Evolutionary conservation across 2,888 invertebrate species (phyloP).

Genomic region (Oxyteleia sp.): DNA sequence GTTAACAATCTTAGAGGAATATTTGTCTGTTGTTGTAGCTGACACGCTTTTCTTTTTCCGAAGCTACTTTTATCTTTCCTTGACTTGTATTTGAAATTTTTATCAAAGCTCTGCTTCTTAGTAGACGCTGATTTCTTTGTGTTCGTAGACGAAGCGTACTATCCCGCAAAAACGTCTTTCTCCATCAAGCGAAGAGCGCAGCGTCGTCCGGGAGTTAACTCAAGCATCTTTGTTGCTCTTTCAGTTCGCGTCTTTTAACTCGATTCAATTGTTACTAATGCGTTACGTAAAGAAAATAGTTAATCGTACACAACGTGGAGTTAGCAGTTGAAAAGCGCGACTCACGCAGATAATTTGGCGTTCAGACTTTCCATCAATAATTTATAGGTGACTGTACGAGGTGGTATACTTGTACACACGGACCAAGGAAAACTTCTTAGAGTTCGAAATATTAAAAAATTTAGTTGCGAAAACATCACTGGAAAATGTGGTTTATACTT

Average conservation of each 20-base stretch:
- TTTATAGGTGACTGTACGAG: too few relatives aligned
- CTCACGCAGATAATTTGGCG: background rate
- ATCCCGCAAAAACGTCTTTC: slow-evolving; percentile 76
- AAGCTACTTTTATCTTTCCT: slow-evolving; percentile 53
- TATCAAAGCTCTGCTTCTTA: slow-evolving; percentile 65
- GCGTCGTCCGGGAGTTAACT: slow-evolving; percentile 80
- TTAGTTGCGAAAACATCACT: too few relatives aligned
- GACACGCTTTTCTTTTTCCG: slow-evolving; percentile 34
- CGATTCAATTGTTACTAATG: slow-evolving; percentile 63
- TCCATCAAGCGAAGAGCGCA: slow-evolving; percentile 79
- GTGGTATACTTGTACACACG: too few relatives aligned
- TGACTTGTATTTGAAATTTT: slow-evolving; percentile 56
- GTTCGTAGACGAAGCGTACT: slow-evolving; percentile 76
- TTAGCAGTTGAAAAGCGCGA: slow-evolving; percentile 8
- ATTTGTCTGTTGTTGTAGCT: slow-evolving; percentile 41
- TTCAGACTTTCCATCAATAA: slow-evolving; percentile 2
- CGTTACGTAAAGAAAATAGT: slow-evolving; percentile 54
- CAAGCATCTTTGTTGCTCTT: slow-evolving; percentile 69
- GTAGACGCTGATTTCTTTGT: slow-evolving; percentile 76
- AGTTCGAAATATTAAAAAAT: too few relatives aligned
- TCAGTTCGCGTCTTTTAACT: slow-evolving; percentile 53
- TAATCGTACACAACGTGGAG: background rate
- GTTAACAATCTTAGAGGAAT: slow-evolving; percentile 44
- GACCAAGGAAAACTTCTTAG: too few relatives aligned
- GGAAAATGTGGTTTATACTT: too few relatives aligned